Percentiles rank a stretch among this genome's conserved stretches.
Evolutionary conservation across 2,113 vertebrate genomes (phyloP).

Genomic region (Calypte anna): DNA sequence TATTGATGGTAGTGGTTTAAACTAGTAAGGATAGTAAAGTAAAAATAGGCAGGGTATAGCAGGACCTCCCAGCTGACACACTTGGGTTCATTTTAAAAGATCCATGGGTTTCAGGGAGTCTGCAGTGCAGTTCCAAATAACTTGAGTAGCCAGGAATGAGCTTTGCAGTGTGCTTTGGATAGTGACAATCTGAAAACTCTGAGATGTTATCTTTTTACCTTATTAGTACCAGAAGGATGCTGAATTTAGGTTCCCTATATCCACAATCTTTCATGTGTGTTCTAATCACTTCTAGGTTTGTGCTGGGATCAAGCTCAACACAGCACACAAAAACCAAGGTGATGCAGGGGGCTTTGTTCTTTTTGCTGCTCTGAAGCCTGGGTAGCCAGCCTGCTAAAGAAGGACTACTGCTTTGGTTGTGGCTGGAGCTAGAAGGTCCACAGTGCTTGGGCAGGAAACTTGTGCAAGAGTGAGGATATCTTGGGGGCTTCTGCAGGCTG

Average conservation of each 20-base stretch:
- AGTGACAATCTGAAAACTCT: neutral
- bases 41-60: neutral
- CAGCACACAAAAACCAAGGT: neutral
- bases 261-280: rapidly evolving
- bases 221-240: neutral
- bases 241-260: neutral
- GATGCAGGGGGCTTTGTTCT: rapidly evolving
- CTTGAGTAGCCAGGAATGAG: neutral
- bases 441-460: neutral
- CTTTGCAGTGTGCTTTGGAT: neutral
- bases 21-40: neutral
- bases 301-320: neutral
- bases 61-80: neutral
- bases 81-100: conserved; percentile 23
- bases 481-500: neutral
- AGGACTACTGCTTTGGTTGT: neutral
- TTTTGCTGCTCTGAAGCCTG: neutral
- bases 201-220: neutral
- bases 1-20: conserved; percentile 14
- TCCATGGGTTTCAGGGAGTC: neutral
- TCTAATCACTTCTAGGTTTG: neutral
- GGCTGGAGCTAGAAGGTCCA: neutral
- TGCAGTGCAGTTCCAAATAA: neutral
- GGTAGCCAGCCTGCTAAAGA: neutral
- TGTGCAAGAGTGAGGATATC: neutral